A percentile compares a stretch with the other conserved stretches of the same genome.
Conservation (phyloP, 1,140 invertebrate genomes). For the Sarcophaga bullata region DNA sequence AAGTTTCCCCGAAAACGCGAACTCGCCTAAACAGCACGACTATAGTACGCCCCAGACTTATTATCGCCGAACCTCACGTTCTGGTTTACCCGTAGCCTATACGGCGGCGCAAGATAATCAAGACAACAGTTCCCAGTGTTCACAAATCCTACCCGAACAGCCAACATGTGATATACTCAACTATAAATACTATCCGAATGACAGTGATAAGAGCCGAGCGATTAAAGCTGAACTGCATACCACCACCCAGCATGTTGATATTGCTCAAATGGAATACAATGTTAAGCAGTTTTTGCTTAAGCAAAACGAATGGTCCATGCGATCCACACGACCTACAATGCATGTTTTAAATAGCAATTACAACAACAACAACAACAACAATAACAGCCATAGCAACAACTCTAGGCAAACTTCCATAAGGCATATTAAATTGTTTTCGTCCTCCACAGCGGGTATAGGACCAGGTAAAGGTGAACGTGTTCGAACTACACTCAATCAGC, state of each 20-base stretch:
- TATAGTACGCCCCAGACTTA: conserved; percentile 55
- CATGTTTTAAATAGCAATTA: conserved; percentile 43
- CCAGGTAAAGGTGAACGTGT: conserved; percentile 59
- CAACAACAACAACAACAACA: conserved; percentile 41
- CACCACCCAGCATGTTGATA: conserved; percentile 65
- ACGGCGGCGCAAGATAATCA: conserved; percentile 48
- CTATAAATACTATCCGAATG: conserved; percentile 64
- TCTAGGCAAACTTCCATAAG: conserved; percentile 24
- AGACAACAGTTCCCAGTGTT: conserved; percentile 28
- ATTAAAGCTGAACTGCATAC: conserved; percentile 62
- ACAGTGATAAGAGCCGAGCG: conserved; percentile 59
- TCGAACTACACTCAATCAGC: conserved; percentile 45
- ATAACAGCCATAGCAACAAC: not conserved
- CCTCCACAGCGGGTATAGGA: conserved; percentile 46
- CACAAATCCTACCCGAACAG: conserved; percentile 51
- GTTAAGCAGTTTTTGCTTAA: conserved; percentile 72
- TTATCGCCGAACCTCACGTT: conserved; percentile 59
- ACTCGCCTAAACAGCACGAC: not conserved
- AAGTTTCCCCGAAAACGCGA: conserved; percentile 5
- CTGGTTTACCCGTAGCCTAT: conserved; percentile 59
- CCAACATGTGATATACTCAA: conserved; percentile 65
- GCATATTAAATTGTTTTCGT: conserved; percentile 42
- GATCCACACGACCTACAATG: conserved; percentile 32
- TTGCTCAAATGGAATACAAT: conserved; percentile 73
- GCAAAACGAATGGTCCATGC: conserved; percentile 70